Percentiles rank a stretch among this genome's conserved stretches.
Evolutionary conservation across 2,113 vertebrate species (phyloP).

Genomic region (Oreotragus oreotragus): DNA sequence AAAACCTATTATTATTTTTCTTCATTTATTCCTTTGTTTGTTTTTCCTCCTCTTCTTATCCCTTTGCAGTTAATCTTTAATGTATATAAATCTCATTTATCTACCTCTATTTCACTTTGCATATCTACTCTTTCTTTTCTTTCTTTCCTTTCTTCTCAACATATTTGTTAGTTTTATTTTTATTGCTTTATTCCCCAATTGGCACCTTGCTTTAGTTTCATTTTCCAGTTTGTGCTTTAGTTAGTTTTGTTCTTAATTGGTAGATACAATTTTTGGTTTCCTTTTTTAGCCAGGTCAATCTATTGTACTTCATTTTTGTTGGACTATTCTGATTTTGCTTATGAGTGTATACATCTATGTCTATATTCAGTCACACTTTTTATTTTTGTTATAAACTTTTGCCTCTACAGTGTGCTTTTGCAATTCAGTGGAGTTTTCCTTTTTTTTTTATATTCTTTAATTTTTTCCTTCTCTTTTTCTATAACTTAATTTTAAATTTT

Average conservation of each 20-base stretch:
- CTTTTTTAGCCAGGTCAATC: fast-evolving
- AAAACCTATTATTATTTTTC: background rate
- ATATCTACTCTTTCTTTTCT: background rate
- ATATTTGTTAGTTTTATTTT: background rate
- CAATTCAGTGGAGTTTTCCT: background rate
- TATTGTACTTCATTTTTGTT: background rate
- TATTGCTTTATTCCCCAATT: background rate
- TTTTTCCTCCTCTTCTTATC: background rate
- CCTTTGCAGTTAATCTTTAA: background rate
- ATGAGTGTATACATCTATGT: background rate
- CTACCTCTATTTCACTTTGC: background rate
- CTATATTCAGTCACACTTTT: background rate
- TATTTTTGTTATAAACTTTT: background rate
- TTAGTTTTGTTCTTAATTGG: background rate
- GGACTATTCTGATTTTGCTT: background rate
- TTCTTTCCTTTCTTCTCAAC: background rate
- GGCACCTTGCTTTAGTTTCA: background rate
- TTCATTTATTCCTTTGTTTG: background rate
- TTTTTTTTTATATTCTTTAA: background rate
- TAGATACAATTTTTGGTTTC: background rate
- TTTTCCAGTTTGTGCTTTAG: background rate
- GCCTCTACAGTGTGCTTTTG: background rate
- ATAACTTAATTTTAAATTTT: background rate
- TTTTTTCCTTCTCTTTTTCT: background rate
- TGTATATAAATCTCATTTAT: background rate